phyloP scores from a whole-genome alignment of 2,113 vertebrate species.

The Sapayoa aenigma region DNA sequence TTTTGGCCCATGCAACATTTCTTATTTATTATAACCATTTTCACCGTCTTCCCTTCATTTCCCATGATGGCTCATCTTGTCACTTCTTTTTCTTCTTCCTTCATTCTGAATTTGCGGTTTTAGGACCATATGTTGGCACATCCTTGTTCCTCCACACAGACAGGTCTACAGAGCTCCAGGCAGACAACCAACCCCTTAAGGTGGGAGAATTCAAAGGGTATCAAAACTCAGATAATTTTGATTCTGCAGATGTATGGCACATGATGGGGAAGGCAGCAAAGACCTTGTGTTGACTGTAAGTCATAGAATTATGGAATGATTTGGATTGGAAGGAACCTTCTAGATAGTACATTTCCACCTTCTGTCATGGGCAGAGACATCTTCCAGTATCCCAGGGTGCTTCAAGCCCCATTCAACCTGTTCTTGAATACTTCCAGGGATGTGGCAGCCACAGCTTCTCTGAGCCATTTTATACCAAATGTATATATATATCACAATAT shows the following conservation, averaged over 20 bases:
- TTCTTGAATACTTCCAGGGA: neutral
- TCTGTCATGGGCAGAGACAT: neutral
- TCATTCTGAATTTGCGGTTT: neutral
- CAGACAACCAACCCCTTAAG: neutral
- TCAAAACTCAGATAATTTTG: neutral
- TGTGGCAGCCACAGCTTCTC: neutral
- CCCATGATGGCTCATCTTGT: neutral
- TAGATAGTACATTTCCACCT: neutral
- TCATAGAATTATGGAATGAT: neutral
- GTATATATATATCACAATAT: neutral
- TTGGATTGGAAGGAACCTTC: neutral
- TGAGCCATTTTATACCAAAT: neutral
- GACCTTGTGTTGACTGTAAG: neutral
- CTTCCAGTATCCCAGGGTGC: neutral
- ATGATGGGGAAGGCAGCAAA: neutral
- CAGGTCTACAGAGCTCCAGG: neutral
- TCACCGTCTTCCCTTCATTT: slow-evolving; percentile 28
- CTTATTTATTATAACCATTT: slow-evolving; percentile 38
- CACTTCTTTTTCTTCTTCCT: neutral
- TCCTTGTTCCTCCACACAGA: neutral
- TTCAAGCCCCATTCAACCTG: neutral
- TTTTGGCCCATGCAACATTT: slow-evolving; percentile 35
- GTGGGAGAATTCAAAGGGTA: neutral
- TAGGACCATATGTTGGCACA: neutral
- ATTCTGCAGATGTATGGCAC: neutral